Conservation (phyloP, 37 sponge, comb jelly and placozoan genomes). For the Halichondria panicea region DNA sequence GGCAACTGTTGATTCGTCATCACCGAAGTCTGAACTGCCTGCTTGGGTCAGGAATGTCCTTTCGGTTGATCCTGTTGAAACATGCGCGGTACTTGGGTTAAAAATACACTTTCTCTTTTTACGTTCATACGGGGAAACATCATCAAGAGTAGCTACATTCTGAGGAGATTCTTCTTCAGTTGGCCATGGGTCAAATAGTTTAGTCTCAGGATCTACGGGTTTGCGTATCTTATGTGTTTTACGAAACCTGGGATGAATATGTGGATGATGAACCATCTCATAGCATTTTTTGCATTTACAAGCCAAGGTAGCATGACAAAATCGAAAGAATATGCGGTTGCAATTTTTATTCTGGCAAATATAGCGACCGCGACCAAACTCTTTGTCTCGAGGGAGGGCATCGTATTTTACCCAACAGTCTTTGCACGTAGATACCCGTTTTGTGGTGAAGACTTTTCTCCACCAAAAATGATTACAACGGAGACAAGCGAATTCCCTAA, state of each 20-base stretch:
- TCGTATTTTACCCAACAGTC: slow-evolving; percentile 31
- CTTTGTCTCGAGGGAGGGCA: slow-evolving; percentile 29
- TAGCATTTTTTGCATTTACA: slow-evolving; percentile 13
- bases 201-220: not conserved
- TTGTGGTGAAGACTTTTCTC: slow-evolving; percentile 8
- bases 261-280: not conserved
- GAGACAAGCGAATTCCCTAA: slow-evolving; percentile 39
- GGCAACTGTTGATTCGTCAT: not conserved
- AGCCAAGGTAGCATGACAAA: not conserved
- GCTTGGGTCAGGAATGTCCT: slow-evolving; percentile 3
- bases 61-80: slow-evolving; percentile 29
- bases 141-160: too few relatives aligned
- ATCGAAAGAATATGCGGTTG: slow-evolving; percentile 3
- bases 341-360: slow-evolving; percentile 16
- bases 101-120: not conserved
- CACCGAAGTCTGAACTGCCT: not conserved
- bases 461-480: slow-evolving; percentile 31
- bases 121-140: not conserved
- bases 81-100: slow-evolving; percentile 17
- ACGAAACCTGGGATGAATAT: slow-evolving; percentile 1
- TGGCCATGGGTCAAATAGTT: not conserved
- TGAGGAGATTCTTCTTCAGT: not conserved
- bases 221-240: not conserved
- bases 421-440: slow-evolving; percentile 32
- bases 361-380: slow-evolving; percentile 31